Evolutionary conservation across 2,797 vertebrate species (phyloP), one percentile per base, ranked within the genome.

Genomic region (Parauchenoglanis punctatus): DNA sequence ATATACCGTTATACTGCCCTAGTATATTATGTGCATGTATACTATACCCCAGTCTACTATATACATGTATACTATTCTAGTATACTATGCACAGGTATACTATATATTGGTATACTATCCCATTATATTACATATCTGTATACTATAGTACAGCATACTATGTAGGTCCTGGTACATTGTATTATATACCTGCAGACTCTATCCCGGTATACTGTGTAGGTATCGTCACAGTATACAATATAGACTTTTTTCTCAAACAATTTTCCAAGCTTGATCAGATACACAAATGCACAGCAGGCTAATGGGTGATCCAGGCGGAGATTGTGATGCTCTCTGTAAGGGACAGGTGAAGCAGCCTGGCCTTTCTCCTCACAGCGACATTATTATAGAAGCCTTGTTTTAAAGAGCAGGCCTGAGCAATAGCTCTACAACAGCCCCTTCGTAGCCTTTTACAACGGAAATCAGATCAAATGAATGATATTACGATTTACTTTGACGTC

Each of bases 301-400:
- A 31, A 59, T 6, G 44, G 85, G 63, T 59, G 67, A 8, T 58
- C 2, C 67, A 58, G 83, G 12, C 20, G 12, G 67, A 58, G 28
- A 52, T 7, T 68, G 81, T 56, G 67, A 70, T 70, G 65, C 65
- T 40, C 28, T 72, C 4, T 23, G 68, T 12, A 15, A 56, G 73
- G 18, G 82, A 2, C 82, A 72, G 59, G 75, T 80, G 72, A 87
- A 46, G 17, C 28, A n/a, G 25, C 63, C 31, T 25, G 49, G 59
- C 81, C 81, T 83, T 68, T 31, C 76, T 28, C 40, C 59, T 28
- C 15, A 67, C 72, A 78, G 20, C 23, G 61, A 68, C 31, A 46
- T 35, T 23, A 46, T 35, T 23, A 15, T 81, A 15, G 63, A 78
- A n/a, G 12, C 1, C 6, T 13, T 0, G 56, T 28, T 80, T 13